Evolutionary conservation across 2,888 invertebrate species (phyloP).

Genomic region (Polydesmus complanatus): DNA sequence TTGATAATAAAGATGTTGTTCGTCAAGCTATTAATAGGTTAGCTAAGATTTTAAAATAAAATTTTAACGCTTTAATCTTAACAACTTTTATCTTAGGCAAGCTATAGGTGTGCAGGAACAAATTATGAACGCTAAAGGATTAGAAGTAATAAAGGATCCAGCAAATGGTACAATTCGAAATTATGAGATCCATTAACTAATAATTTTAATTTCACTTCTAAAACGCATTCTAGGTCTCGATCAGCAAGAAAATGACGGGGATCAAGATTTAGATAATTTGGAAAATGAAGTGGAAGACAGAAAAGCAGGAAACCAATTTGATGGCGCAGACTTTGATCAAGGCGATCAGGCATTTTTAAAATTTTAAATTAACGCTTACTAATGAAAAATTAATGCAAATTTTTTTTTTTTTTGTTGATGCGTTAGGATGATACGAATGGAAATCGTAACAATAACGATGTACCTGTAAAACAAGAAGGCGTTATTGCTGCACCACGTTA

Average conservation of each 20-base stretch:
- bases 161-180: neutral
- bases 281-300: constrained; percentile 13
- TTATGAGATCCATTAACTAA: neutral
- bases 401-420: too few relatives aligned
- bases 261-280: constrained; percentile 16
- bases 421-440: neutral
- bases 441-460: neutral
- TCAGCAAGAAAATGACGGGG: constrained; percentile 16
- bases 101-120: neutral
- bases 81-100: neutral
- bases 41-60: neutral
- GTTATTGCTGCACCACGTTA: neutral
- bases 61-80: neutral
- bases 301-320: constrained; percentile 11
- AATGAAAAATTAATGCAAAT: too few relatives aligned
- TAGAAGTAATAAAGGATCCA: neutral
- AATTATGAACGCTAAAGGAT: neutral
- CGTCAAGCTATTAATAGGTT: neutral
- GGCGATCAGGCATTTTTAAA: neutral
- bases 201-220: neutral
- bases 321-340: constrained; percentile 16
- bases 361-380: too few relatives aligned
- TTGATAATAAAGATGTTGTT: neutral
- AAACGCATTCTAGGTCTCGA: constrained; percentile 13
- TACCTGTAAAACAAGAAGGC: neutral